Evolutionary conservation across 2,797 vertebrate genomes (phyloP).

Genomic region (Arrhamphus sclerolepis): DNA sequence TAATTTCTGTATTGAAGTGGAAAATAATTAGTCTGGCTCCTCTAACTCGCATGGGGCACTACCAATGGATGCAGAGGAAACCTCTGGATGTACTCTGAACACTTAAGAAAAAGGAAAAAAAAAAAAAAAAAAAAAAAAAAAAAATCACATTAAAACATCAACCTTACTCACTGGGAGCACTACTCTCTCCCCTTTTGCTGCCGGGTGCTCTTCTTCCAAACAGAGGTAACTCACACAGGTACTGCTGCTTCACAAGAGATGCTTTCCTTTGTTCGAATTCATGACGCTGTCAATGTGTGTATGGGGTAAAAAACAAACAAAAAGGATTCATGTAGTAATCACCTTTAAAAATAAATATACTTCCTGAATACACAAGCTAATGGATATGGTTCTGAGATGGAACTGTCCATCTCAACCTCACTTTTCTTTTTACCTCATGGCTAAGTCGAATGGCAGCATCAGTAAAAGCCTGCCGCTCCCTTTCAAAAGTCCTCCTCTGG

Average conservation of each 20-base stretch:
- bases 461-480: conserved; percentile 81
- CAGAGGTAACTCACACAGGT: conserved; percentile 64
- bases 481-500: conserved; percentile 79
- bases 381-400: neutral
- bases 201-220: conserved; percentile 11
- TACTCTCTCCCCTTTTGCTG: conserved; percentile 51
- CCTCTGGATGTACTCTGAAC: too few species aligned
- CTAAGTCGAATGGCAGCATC: conserved; percentile 85
- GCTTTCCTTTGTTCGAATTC: conserved; percentile 78
- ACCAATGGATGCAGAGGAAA: too few species aligned
- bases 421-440: conserved; percentile 69
- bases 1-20: too few species aligned
- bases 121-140: too few species aligned
- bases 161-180: conserved; percentile 56
- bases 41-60: too few species aligned
- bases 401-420: neutral
- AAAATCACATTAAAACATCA: neutral
- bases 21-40: too few species aligned
- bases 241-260: conserved; percentile 70
- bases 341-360: too few species aligned
- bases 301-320: neutral
- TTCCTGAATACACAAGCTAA: neutral
- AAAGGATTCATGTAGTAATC: too few species aligned
- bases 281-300: conserved; percentile 55
- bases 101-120: too few species aligned